Base-by-base conservation (phyloP, 2,113 vertebrate genomes). In the Neodon shergylaensis region DNA sequence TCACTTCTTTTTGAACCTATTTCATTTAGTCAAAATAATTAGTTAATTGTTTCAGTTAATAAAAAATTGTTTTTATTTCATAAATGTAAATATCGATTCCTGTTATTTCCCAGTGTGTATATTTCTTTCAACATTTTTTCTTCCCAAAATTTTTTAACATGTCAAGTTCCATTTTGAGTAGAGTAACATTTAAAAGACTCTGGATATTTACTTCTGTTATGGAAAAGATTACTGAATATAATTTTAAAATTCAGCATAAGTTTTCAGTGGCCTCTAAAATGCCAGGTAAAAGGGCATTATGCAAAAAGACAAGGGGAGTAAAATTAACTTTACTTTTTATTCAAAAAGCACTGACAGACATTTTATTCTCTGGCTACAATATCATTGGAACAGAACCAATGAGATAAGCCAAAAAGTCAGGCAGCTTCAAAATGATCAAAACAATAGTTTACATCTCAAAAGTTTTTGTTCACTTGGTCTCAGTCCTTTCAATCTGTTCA, bases 371-470 rank as follows among this genome's bases (percentile, higher is more conserved):
- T 14, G 2, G 96, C 89, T 95, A 97, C 97, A 91, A 94, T 94
- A 97, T 97, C 97, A 97, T 42, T 96, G 95, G 77, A 98, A 98
- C 42, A 98, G 97, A 96, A 97, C 97, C 97, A 97, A 92, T 97
- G 92, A 92, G 94, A 96, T 73, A 95, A 95, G 96, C 98, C 98
- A 98, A 97, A 97, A 97, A 95, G 97, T 97, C 97, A 98, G 96
- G 77, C 90, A 83, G 47, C 92, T 97, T 97, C 95, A 97, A 98
- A 97, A 97, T 39, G 94, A 93, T 54, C 96, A 97, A 96, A 97
- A 98, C 74, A 98, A 93, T 70, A 93, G 90, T 81, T 97, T 90
- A 39, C 8, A 95, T 97, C 95, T 98, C 96, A 92, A 98, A 96
- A 94, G 96, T 82, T 94, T 97, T 86, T 74, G 7, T 84, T 92